Base-by-base conservation (phyloP, 1,140 invertebrate genomes). In the Drosophila chauvacae region DNA sequence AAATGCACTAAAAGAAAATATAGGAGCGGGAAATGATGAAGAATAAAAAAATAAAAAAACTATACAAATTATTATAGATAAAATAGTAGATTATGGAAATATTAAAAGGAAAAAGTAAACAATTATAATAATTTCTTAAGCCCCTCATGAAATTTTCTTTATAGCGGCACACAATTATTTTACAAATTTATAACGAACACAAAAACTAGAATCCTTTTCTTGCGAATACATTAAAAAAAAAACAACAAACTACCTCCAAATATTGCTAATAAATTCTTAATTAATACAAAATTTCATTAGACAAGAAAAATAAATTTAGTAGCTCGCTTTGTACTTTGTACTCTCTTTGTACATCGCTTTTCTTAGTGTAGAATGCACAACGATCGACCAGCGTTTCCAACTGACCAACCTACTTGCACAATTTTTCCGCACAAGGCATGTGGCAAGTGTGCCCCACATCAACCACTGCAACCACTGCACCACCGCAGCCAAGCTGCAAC, bases 361-460 rank as follows among this genome's bases (percentile, higher is more conserved):
- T 56, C 35, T n/a, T 35, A n/a, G 53, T 56, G 65, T 45, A 55
- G 44, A 65, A 60, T 55, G 35, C 16, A 30, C 65, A 55, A 55
- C 53, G 33, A 55, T n/a, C 53, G 53, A 39, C 35, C 53, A n/a
- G 35, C 53, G 53, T 11, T 39, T 56, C 66, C 44, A 59, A 44
- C 84, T 83, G 84, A 88, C 86, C 85, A 90, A 90, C 85, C 86
- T 90, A 90, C 86, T 90, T 90, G 85, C 81, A 90, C 85, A 90
- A 85, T 90, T 90, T 71, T 90, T 85, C 86, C 85, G 81, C 85
- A 90, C 85, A 90, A 81, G 86, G 85, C 85, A 90, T 90, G 84
- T 81, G 84, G 84, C 84, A 84, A 88, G 85, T 88, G 81, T 88
- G 85, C 69, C 84, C 85, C 84, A 90, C 84, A 88, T 90, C 85